Evolutionary conservation across 2,113 vertebrate genomes (phyloP), one percentile per base, ranked within the genome.

Genomic region (Salminus brasiliensis): DNA sequence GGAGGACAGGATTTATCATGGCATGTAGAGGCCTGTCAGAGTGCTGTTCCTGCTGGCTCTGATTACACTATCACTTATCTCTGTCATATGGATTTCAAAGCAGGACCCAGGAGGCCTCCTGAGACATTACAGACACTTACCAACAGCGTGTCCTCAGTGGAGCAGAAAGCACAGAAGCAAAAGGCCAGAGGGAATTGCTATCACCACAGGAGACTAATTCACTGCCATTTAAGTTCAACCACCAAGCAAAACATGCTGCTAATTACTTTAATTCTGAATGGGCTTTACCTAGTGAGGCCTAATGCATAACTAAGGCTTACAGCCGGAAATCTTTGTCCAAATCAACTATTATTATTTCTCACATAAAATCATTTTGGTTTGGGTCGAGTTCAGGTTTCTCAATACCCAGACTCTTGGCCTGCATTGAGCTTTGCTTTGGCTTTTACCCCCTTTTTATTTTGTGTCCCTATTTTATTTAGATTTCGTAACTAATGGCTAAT

Each of bases 31-130:
- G 36, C 72, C 72, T 71, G 27, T 66, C 52, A 75, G 59, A 75
- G 49, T 47, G 67, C 49, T 53, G 39, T 21, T 79, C 13, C 67
- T 62, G 63, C 47, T 25, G 60, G 49, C 52, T 82, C 67, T 16
- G 66, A 69, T 85, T 82, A 72, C 80, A 78, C 49, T 62, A 11
- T 67, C 70, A 65, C 36, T 76, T 47, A 15, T 30, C 29, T 74
- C 39, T 67, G 2, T 34, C 76, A 78, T 72, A 68, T 80, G 69
- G 15, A 11, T 59, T 65, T 60, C 5, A 73, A 16, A 29, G 39
- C 72, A 70, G 49, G 43, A 77, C 77, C 60, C 68, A 74, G 66
- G n/a, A 29, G 36, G 27, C 55, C 30, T 41, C 23, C 47, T 68
- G 45, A 57, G 27, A 60, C 60, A 29, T 52, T 60, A 66, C 25